Evolutionary conservation across 2,888 invertebrate species (phyloP), one percentile per base, ranked within the genome.

Genomic region (Drosophila cognata): DNA sequence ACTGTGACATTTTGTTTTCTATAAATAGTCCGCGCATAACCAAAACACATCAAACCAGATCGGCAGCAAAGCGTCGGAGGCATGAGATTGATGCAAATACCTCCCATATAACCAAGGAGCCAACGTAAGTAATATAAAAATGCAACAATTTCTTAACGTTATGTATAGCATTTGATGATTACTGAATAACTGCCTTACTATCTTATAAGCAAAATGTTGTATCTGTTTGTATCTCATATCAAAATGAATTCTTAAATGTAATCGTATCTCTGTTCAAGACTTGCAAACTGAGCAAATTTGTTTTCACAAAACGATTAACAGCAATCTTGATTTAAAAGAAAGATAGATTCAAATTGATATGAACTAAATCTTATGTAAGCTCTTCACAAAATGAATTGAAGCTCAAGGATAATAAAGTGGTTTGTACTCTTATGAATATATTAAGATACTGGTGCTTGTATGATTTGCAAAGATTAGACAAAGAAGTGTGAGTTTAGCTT

Each of bases 31-130:
- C 91, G 72, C 93, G 93, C 74, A 78, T 89, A 68, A 85, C 85
- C 31, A 93, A 91, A 72, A 91, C 90, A 57, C 87, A 87, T 77
- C 90, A 91, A 74, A 92, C 87, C 61, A 81, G 92, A 65, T 82
- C 91, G 67, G 92, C 91, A 51, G 92, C 89, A n/a, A 93, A 93
- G 74, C 88, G 96, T 70, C 94, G 96, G 72, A 95, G 96, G 79
- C 94, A 96, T 70, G 96, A 96, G 77, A 93, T 94, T 38, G 94
- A 94, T 88, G 84, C 90, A 57, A 92, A 89, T 66, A 94, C 94
- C 85, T 94, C 94, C 36, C 94, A 84, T 76, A 89, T 89, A 65
- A 82, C 92, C 76, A 93, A 93, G 89, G 93, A 92, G 74, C 92
- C 93, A 84, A 87, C 91, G 92, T 92, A 81, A 93, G 93, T 93